These are phyloP conservation scores for Lasiurus borealis DNA, from an alignment of 2,113 vertebrate genomes.

Conservation along the genomic window DNA sequence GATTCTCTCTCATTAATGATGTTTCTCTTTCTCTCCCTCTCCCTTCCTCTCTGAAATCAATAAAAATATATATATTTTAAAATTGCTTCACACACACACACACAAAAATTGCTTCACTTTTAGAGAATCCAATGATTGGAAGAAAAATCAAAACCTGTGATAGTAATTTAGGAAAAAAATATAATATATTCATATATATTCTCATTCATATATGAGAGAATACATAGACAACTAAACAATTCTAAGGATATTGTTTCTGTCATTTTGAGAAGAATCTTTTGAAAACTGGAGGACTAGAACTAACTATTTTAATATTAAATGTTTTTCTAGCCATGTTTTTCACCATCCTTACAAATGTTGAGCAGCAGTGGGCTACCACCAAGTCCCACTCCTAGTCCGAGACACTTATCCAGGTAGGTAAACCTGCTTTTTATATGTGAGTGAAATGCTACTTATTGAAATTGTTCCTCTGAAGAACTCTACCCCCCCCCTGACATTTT, in stretches of 20 bases:
- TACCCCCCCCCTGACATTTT: background rate
- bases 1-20: too few relatives aligned
- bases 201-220: background rate
- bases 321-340: slow-evolving; percentile 93
- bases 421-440: slow-evolving; percentile 30
- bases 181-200: background rate
- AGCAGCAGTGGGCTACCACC: slow-evolving; percentile 96
- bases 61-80: too few relatives aligned
- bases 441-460: background rate
- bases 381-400: slow-evolving; percentile 93
- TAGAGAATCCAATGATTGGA: slow-evolving; percentile 15
- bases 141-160: slow-evolving; percentile 30
- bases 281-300: slow-evolving; percentile 47
- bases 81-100: too few relatives aligned
- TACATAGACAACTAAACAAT: background rate
- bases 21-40: too few relatives aligned
- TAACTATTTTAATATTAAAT: slow-evolving; percentile 36
- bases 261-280: slow-evolving; percentile 62
- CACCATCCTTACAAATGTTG: slow-evolving; percentile 97
- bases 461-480: slow-evolving; percentile 51
- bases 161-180: slow-evolving; percentile 22
- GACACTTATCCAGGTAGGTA: slow-evolving; percentile 92
- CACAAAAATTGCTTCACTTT: background rate
- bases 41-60: too few relatives aligned
- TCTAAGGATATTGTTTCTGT: slow-evolving; percentile 29